phyloP scores from a whole-genome alignment of 1,140 invertebrate genomes.

The Diachasmimorpha longicaudata region DNA sequence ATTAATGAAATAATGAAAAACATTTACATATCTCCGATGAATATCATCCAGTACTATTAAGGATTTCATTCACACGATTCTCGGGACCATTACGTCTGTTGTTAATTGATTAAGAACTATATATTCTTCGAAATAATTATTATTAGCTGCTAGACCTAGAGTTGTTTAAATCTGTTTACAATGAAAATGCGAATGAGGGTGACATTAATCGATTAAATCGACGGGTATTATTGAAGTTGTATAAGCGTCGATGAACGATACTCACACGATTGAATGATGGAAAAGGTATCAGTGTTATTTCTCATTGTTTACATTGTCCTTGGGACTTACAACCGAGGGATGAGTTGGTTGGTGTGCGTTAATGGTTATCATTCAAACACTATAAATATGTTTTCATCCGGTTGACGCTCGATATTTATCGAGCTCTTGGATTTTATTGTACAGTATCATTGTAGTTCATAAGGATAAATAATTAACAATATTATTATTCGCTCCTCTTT shows the following conservation, averaged over 20 bases:
- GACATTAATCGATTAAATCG: not conserved
- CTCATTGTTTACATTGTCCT: not conserved
- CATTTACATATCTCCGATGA: too few relatives aligned
- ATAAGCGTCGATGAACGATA: not conserved
- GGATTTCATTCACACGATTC: not conserved
- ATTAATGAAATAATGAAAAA: not conserved
- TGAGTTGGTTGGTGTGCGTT: not conserved
- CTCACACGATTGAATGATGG: not conserved
- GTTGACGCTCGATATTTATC: not conserved
- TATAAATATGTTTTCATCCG: not conserved
- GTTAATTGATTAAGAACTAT: not conserved
- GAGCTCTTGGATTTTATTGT: not conserved
- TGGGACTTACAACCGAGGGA: not conserved
- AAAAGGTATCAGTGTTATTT: not conserved
- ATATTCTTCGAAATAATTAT: not conserved
- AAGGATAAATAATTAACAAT: not conserved
- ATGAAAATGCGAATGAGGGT: not conserved
- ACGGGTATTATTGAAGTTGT: not conserved
- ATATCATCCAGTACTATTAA: not conserved
- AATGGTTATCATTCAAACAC: not conserved
- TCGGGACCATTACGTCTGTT: not conserved
- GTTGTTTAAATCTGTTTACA: not conserved
- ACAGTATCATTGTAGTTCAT: not conserved
- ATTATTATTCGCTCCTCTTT: not conserved
- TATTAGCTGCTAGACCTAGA: not conserved